Evolutionary conservation across 2,888 invertebrate genomes (phyloP), one percentile per base, ranked within the genome.

Genomic region (Hanleya hanleyi): DNA sequence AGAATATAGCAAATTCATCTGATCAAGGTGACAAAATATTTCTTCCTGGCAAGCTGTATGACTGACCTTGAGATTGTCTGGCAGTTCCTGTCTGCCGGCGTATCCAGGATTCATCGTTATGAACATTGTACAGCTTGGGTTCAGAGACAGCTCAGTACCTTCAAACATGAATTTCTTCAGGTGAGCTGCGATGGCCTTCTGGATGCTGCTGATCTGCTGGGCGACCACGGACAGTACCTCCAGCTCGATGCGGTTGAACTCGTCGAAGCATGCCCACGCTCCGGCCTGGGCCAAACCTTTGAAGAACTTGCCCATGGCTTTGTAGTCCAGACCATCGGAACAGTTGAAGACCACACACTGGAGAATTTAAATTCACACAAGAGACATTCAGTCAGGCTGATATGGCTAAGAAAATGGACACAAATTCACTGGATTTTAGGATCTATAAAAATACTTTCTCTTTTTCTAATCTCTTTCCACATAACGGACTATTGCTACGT

Each of bases 211-310:
- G 90, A 98, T 96, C 92, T 97, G 97, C 91, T 97, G 97, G 32
- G 97, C 97, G 37, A 97, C 96, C 74, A 97, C 97, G 1, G 97
- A 97, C 71, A 98, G 91, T 72, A 97, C 97, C 89, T 97, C 97
- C 86, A 97, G 91, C 88, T 97, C 96, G 82, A 97, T 97, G 78
- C 97, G 93, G 92, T 97, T 97, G 92, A 98, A 97, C 92, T 97
- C 97, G 90, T 97, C 97, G 92, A 97, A 97, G 90, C 97, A 97
- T 9, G 96, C 95, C 97, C 97, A 97, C 0, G 97, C 96, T 26
- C 97, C 97, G 15, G 96, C 94, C 81, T 90, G 90, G 15, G 90
- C 90, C 77, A 97, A 91, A 67, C 97, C 97, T 94, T 98, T 98
- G 90, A 98, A 97, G 92, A 98, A 97, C 91, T 97, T 98, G 36